These are phyloP conservation scores for Dicyrtomina minuta DNA, from an alignment of 2,888 invertebrate species.

Conservation along the genomic window DNA sequence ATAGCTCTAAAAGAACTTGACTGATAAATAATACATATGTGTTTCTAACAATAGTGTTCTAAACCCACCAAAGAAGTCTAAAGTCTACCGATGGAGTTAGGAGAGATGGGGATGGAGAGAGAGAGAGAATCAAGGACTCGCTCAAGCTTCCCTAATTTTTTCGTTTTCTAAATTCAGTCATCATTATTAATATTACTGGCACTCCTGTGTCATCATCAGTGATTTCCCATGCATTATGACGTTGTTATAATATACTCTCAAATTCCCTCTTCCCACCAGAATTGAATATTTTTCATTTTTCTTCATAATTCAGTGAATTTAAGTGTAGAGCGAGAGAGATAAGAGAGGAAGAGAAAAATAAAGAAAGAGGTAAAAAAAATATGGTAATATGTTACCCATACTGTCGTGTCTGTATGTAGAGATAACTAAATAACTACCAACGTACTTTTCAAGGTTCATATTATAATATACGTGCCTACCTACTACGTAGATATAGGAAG, in stretches of 20 bases:
- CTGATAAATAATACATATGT: too few species aligned
- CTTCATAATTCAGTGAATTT: slow-evolving; percentile 5
- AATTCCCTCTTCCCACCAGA: neutral
- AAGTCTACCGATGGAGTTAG: neutral
- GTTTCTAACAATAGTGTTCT: too few species aligned
- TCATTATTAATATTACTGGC: slow-evolving; percentile 35
- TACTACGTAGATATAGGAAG: too few species aligned
- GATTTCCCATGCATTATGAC: slow-evolving; percentile 24
- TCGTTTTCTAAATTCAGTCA: slow-evolving; percentile 39
- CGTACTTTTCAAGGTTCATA: too few species aligned
- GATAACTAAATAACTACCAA: too few species aligned
- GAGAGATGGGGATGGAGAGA: slow-evolving; percentile 10
- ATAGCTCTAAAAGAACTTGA: too few species aligned
- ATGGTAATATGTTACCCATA: too few species aligned
- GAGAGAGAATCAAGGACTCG: slow-evolving; percentile 20
- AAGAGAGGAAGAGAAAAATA: too few species aligned
- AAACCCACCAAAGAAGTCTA: too few species aligned
- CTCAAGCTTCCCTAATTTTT: slow-evolving; percentile 36
- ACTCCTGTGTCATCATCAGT: slow-evolving; percentile 36
- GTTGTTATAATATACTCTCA: neutral
- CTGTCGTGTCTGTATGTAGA: too few species aligned
- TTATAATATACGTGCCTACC: too few species aligned
- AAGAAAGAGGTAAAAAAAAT: too few species aligned
- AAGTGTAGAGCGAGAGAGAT: neutral
- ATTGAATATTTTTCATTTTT: slow-evolving; percentile 3